phyloP scores from a whole-genome alignment of 2,113 vertebrate species.

The Hystrix brachyura region DNA sequence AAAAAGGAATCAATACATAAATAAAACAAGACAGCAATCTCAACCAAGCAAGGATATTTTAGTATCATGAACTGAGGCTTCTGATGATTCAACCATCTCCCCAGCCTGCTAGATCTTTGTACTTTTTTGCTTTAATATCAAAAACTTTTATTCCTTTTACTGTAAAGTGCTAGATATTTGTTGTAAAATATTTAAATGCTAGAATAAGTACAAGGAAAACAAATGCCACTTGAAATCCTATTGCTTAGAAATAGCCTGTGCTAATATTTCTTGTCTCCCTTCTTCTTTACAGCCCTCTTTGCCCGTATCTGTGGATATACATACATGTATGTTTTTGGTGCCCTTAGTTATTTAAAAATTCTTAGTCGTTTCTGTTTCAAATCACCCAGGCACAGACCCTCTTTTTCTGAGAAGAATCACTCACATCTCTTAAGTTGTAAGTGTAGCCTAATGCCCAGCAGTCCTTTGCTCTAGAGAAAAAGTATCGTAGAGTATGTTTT shows the following conservation, averaged over 20 bases:
- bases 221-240: background rate
- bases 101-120: background rate
- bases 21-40: background rate
- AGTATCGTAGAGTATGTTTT: background rate
- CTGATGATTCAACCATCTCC: background rate
- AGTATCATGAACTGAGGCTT: background rate
- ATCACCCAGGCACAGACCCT: background rate
- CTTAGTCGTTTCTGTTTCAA: background rate
- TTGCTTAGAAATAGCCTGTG: background rate
- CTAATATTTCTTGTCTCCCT: background rate
- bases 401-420: background rate
- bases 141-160: background rate
- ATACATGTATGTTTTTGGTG: background rate
- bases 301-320: too few relatives aligned
- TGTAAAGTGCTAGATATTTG: background rate
- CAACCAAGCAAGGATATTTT: background rate
- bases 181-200: background rate
- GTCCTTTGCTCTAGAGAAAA: background rate
- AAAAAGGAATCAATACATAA: background rate
- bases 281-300: background rate
- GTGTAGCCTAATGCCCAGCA: background rate
- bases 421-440: background rate
- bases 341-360: constrained; percentile 38
- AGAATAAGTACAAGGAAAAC: background rate
- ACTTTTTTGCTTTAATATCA: background rate